Conservation (phyloP, 1,140 invertebrate genomes). For the Drosophila saltans region DNA sequence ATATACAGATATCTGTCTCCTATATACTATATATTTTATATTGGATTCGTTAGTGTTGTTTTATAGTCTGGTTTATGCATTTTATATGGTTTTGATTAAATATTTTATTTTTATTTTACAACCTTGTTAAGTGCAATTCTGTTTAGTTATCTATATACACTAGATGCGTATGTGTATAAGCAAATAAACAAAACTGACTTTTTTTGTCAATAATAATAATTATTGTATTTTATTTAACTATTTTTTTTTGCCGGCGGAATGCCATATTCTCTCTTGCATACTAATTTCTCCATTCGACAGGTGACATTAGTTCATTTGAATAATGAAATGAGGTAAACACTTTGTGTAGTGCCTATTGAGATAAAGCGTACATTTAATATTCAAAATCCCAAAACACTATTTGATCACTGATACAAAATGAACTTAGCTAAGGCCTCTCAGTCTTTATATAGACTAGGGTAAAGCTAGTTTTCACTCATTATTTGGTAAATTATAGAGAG, state of each 20-base stretch:
- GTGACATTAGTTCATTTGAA: neutral
- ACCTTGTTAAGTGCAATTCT: conserved; percentile 56
- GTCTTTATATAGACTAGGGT: no score
- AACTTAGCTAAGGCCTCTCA: no score
- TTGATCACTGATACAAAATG: no score
- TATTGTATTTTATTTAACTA: conserved; percentile 1
- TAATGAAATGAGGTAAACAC: neutral
- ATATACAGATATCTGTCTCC: neutral
- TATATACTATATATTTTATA: neutral
- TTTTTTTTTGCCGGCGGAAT: neutral
- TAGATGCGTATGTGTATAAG: neutral
- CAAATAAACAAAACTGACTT: conserved; percentile 6
- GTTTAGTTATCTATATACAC: neutral
- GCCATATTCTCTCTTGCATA: conserved; percentile 4
- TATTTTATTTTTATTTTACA: conserved; percentile 43
- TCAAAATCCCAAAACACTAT: no score
- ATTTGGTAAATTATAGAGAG: no score
- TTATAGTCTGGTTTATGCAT: conserved; percentile 33
- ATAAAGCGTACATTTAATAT: neutral
- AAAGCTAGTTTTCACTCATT: no score
- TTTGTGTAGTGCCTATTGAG: neutral
- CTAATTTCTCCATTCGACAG: neutral
- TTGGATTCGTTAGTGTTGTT: neutral
- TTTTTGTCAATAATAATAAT: conserved; percentile 9
- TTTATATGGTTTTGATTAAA: conserved; percentile 18